phyloP scores from a whole-genome alignment of 2,797 vertebrate genomes.

The Sparidentex hasta region DNA sequence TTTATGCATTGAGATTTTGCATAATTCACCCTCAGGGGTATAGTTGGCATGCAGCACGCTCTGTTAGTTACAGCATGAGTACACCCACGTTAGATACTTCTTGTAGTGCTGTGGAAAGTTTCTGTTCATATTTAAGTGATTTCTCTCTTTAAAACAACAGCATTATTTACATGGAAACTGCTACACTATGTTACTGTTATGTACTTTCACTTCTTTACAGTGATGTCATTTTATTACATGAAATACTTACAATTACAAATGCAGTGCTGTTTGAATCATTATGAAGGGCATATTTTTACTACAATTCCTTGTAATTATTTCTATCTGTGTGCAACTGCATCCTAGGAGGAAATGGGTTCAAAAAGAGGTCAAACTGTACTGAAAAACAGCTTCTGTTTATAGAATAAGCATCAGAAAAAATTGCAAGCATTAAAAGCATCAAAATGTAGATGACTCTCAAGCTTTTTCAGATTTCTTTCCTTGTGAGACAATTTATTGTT shows the following conservation, averaged over 20 bases:
- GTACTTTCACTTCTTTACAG: slow-evolving; percentile 61
- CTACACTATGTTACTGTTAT: slow-evolving; percentile 8
- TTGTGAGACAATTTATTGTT: background rate
- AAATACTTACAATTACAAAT: background rate
- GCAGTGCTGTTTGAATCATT: background rate
- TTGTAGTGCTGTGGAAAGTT: slow-evolving; percentile 54
- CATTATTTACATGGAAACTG: slow-evolving; percentile 1
- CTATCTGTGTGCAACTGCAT: background rate
- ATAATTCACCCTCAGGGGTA: slow-evolving; percentile 58
- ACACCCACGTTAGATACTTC: slow-evolving; percentile 52
- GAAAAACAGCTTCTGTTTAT: slow-evolving; percentile 2
- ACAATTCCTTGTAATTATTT: background rate
- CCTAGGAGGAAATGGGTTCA: background rate
- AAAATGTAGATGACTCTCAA: slow-evolving; percentile 3
- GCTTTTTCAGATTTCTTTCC: background rate
- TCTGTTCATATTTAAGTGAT: slow-evolving; percentile 4
- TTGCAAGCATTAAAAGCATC: background rate
- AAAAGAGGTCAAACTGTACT: slow-evolving; percentile 19
- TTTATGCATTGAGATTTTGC: slow-evolving; percentile 47
- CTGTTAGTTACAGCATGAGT: slow-evolving; percentile 49
- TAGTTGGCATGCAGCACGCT: slow-evolving; percentile 35
- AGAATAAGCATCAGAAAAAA: background rate
- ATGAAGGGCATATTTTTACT: background rate
- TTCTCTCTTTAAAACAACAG: background rate
- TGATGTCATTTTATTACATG: slow-evolving; percentile 9